Evolutionary conservation across 2,113 vertebrate species (phyloP).

Genomic region (Paedocypris sp.): DNA sequence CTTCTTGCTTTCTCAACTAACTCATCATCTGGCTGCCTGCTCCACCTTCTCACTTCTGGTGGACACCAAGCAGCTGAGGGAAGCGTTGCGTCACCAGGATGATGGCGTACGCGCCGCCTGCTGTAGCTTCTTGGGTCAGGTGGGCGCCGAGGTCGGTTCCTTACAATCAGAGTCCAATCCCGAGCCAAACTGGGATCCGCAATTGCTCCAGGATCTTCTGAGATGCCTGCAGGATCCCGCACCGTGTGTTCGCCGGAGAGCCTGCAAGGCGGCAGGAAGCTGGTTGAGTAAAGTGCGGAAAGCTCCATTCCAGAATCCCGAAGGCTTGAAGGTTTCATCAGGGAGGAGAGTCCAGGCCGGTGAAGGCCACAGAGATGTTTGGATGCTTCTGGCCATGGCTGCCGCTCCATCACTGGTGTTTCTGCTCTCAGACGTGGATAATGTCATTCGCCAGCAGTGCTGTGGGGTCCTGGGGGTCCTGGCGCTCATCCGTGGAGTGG

Average conservation of each 20-base stretch:
- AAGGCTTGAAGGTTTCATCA: neutral
- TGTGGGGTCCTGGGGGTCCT: slow-evolving; percentile 52
- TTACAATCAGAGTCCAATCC: neutral
- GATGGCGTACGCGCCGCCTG: slow-evolving; percentile 61
- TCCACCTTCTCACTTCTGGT: slow-evolving; percentile 44
- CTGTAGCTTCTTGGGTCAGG: slow-evolving; percentile 71
- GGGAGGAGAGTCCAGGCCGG: neutral
- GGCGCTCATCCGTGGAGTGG: slow-evolving; percentile 32
- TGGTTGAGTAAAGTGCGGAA: slow-evolving; percentile 50
- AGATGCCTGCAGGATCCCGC: slow-evolving; percentile 44
- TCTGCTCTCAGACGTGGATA: slow-evolving; percentile 50
- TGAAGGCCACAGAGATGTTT: slow-evolving; percentile 23
- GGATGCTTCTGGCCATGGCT: slow-evolving; percentile 46
- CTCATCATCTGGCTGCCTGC: slow-evolving; percentile 45
- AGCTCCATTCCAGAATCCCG: neutral
- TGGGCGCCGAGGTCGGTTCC: slow-evolving; percentile 38
- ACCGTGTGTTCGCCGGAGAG: slow-evolving; percentile 43
- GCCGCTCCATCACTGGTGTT: slow-evolving; percentile 34
- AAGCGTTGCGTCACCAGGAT: slow-evolving; percentile 54
- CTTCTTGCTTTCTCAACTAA: slow-evolving; percentile 63
- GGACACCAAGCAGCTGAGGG: slow-evolving; percentile 49
- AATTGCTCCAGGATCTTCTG: slow-evolving; percentile 47
- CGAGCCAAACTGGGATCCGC: neutral
- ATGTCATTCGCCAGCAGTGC: slow-evolving; percentile 52
- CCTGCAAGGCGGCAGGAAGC: slow-evolving; percentile 52